These are phyloP conservation scores for Pyrgilauda ruficollis DNA, from an alignment of 2,113 vertebrate genomes.

Conservation along the genomic window DNA sequence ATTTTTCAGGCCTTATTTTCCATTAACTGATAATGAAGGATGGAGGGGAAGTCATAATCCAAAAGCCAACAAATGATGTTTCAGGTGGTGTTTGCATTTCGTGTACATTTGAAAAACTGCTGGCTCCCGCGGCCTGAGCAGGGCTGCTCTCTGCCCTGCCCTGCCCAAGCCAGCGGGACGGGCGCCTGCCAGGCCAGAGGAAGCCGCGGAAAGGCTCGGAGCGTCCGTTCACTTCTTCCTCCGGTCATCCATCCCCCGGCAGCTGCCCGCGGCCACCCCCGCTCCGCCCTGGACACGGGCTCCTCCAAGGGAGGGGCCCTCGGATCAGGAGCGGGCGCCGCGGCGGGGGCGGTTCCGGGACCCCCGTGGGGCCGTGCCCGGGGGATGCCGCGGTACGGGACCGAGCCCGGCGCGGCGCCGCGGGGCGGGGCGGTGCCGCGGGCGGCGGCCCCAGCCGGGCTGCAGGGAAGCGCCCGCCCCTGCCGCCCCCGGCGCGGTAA, in stretches of 20 bases:
- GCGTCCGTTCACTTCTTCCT: not conserved
- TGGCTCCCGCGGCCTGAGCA: rapidly evolving
- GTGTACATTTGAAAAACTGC: rapidly evolving
- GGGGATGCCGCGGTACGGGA: rapidly evolving
- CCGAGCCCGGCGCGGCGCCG: not conserved
- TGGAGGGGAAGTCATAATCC: not conserved
- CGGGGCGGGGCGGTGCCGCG: not conserved
- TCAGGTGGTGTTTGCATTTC: rapidly evolving
- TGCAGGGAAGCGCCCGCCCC: constrained; percentile 41
- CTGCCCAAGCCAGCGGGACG: not conserved
- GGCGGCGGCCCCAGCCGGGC: not conserved
- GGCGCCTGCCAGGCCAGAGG: not conserved
- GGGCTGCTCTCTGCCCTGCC: not conserved
- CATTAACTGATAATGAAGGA: not conserved
- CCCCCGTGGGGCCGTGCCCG: not conserved
- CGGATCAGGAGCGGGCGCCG: not conserved
- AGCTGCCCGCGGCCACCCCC: not conserved
- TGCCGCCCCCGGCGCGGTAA: constrained; percentile 34
- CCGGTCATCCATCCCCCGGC: rapidly evolving
- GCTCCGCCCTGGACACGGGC: not conserved
- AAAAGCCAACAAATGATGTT: rapidly evolving
- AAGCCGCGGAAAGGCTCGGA: not conserved
- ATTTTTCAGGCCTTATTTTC: not conserved
- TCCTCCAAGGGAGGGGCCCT: not conserved
- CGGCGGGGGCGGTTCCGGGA: not conserved